Conservation (phyloP, 2,113 vertebrate species). For the Datnioides undecimradiatus region DNA sequence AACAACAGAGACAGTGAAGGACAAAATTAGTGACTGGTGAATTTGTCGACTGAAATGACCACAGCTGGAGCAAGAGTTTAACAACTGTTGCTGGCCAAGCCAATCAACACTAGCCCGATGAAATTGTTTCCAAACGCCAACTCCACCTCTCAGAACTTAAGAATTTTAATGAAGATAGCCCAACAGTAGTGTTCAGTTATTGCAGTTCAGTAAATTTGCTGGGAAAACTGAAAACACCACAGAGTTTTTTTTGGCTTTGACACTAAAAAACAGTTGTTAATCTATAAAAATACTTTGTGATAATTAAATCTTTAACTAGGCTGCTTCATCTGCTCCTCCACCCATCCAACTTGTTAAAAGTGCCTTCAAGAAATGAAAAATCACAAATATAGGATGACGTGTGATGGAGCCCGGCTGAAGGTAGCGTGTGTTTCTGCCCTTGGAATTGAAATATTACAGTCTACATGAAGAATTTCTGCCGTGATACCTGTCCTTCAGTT, state of each 20-base stretch:
- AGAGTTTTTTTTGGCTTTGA: neutral
- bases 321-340: neutral
- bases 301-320: neutral
- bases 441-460: constrained; percentile 25
- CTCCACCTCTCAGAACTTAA: too few relatives aligned
- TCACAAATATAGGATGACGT: neutral
- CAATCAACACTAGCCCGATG: too few relatives aligned
- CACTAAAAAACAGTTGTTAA: neutral
- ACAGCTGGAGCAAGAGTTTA: too few relatives aligned
- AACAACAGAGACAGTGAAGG: too few relatives aligned
- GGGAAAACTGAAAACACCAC: too few relatives aligned
- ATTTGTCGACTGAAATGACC: too few relatives aligned
- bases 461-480: neutral
- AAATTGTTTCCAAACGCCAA: too few relatives aligned
- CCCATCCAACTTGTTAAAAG: neutral
- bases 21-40: too few relatives aligned
- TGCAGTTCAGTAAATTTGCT: too few relatives aligned
- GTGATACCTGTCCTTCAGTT: constrained; percentile 11
- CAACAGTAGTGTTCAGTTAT: too few relatives aligned
- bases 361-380: neutral
- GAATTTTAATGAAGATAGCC: too few relatives aligned
- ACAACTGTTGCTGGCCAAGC: too few relatives aligned
- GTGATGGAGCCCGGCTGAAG: neutral
- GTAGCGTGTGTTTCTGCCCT: neutral
- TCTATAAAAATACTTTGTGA: neutral